These are phyloP conservation scores for Oenanthe melanoleuca DNA, from an alignment of 2,113 vertebrate species.

Conservation along the genomic window DNA sequence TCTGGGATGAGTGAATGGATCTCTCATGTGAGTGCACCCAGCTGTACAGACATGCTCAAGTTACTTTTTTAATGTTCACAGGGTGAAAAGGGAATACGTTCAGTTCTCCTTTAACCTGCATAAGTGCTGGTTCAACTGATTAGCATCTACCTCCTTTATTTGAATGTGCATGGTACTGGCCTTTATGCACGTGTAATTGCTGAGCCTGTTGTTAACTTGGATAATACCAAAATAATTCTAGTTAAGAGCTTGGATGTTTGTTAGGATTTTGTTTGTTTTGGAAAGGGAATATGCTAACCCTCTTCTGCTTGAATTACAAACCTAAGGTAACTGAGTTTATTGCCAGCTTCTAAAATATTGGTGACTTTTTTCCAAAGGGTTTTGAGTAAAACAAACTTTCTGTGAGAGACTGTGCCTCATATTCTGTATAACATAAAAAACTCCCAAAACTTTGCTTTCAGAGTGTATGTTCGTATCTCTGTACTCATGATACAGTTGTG, in stretches of 20 bases:
- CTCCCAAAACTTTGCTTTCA: background rate
- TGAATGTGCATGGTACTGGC: background rate
- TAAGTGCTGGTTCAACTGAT: background rate
- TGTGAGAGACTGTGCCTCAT: background rate
- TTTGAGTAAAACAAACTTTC: background rate
- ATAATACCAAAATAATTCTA: constrained; percentile 37
- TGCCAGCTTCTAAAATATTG: background rate
- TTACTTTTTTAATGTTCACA: background rate
- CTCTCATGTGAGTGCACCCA: background rate
- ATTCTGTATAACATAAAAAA: background rate
- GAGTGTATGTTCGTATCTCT: background rate
- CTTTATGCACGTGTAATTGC: background rate
- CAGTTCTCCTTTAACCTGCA: background rate
- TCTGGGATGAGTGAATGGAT: background rate
- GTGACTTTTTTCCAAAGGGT: background rate
- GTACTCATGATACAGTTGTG: background rate
- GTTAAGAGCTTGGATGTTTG: background rate
- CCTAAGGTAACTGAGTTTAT: background rate
- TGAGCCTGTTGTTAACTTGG: background rate
- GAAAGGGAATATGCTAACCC: background rate
- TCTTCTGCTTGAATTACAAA: background rate
- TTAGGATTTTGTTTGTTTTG: background rate
- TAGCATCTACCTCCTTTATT: background rate
- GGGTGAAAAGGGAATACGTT: background rate
- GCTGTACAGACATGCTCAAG: background rate